These are phyloP conservation scores for Priocnemis perturbator DNA, from an alignment of 2,888 invertebrate genomes.

Conservation along the genomic window DNA sequence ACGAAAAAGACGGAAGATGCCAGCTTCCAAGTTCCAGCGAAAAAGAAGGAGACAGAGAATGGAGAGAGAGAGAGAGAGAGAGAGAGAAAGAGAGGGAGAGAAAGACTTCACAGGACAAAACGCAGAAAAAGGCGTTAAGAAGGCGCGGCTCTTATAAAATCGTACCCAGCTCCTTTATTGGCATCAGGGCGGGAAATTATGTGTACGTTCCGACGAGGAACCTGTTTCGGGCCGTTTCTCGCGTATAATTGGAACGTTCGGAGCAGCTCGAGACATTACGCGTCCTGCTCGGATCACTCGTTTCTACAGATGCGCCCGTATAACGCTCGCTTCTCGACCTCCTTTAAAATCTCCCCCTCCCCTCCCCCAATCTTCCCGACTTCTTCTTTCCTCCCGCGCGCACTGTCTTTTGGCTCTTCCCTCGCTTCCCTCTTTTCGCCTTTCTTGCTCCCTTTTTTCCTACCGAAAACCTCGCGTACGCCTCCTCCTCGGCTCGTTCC, in stretches of 20 bases:
- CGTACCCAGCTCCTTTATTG: constrained; percentile 69
- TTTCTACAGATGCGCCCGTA: constrained; percentile 7
- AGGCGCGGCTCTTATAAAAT: constrained; percentile 72
- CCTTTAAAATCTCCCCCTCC: constrained; percentile 27
- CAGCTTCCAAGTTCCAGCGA: constrained; percentile 43
- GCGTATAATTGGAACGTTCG: constrained; percentile 71
- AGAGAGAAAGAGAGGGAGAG: constrained; percentile 29
- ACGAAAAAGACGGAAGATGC: constrained; percentile 10
- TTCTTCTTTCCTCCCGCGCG: not conserved
- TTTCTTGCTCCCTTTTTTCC: constrained; percentile 10
- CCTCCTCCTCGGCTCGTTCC: constrained; percentile 10
- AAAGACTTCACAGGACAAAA: constrained; percentile 38
- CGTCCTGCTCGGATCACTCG: constrained; percentile 28
- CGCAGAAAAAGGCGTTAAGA: constrained; percentile 66
- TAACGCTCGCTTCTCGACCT: constrained; percentile 28
- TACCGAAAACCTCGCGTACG: constrained; percentile 1
- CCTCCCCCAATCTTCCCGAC: not conserved
- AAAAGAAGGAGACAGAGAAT: constrained; percentile 31
- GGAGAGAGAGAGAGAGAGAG: constrained; percentile 15
- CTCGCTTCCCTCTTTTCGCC: not conserved
- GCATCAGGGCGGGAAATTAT: constrained; percentile 70
- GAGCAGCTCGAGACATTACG: constrained; percentile 48
- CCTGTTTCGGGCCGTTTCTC: constrained; percentile 70
- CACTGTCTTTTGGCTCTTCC: not conserved
- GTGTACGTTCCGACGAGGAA: constrained; percentile 70